A percentile compares a stretch with the other conserved stretches of the same genome.
Evolutionary conservation across 2,797 vertebrate species (phyloP).

Genomic region (Psittacula derbiana): DNA sequence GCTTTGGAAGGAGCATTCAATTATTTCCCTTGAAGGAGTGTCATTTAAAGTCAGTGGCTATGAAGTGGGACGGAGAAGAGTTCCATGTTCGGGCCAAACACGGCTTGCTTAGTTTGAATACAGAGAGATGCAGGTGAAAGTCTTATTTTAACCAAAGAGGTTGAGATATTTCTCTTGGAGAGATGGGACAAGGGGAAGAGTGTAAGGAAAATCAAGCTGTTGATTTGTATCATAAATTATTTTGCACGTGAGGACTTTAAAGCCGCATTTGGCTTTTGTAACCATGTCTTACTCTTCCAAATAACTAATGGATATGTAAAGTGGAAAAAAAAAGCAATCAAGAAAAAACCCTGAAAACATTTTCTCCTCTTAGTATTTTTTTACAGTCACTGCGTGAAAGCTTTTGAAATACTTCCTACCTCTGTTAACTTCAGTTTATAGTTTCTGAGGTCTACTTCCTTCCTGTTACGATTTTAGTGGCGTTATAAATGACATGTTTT

Average conservation of each 20-base stretch:
- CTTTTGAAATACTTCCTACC: conserved; percentile 69
- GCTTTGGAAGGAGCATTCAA: background rate
- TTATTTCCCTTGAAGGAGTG: background rate
- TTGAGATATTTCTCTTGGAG: background rate
- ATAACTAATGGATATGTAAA: background rate
- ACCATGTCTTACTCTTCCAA: background rate
- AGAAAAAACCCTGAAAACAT: conserved; percentile 33
- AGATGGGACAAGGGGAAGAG: background rate
- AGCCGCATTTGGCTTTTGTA: background rate
- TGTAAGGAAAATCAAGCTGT: background rate
- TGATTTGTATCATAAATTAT: background rate
- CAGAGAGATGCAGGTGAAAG: background rate
- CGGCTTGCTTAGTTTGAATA: background rate
- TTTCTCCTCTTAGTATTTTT: conserved; percentile 34
- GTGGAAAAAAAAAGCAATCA: background rate
- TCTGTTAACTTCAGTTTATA: conserved; percentile 52
- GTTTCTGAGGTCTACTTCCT: conserved; percentile 69
- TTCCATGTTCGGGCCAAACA: background rate
- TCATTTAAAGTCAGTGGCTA: background rate
- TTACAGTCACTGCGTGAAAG: background rate
- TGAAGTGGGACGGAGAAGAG: background rate
- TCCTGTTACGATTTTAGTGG: conserved; percentile 65
- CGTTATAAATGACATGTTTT: conserved; percentile 45
- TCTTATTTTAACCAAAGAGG: background rate
- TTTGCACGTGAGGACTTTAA: background rate